Evolutionary conservation across 2,113 vertebrate genomes (phyloP), one percentile per base, ranked within the genome.

Genomic region (Puma concolor): DNA sequence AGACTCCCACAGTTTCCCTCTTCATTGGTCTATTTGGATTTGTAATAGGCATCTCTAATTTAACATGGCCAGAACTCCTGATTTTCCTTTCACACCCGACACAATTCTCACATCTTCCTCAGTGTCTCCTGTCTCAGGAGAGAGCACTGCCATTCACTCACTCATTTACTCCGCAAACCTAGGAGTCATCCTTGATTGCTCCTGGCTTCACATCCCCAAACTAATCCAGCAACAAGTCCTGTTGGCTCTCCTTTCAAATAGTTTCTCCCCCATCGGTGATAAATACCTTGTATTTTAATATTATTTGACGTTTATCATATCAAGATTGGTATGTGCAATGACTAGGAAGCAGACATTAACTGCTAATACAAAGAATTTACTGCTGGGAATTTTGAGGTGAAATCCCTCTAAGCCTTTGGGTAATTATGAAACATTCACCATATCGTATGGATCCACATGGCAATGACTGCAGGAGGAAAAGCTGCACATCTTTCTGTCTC

Each of bases 361-460:
- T 97, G 88, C 97, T 97, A 90, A 91, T 97, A 98, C 98, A 97
- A 98, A 98, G 97, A 98, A 97, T 97, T 97, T 96, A 96, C 96
- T 93, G 48, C 71, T 79, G 95, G 93, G 96, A 97, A 94, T 97
- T 98, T 77, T 97, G 69, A 95, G 76, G 84, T 88, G 91, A 94
- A 97, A 94, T 52, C 83, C 85, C 72, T 97, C 94, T 94, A 96
- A 96, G 89, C 41, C 54, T 94, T 95, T 77, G 88, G 94, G 81
- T n/a, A 66, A 79, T 91, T 84, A 41, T 91, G 83, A 95, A 92
- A 23, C 87, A 93, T 93, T 92, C 92, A 72, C 91, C 86, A 9
- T 83, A 50, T 63, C 33, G 52, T 67, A 21, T 7, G 66, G 66
- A 52, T 76, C n/a, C 21, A 85, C 29, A 23, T 41, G 8, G 31